Evolutionary conservation across 2,888 invertebrate species (phyloP).

Genomic region (Serrognathus titanus): DNA sequence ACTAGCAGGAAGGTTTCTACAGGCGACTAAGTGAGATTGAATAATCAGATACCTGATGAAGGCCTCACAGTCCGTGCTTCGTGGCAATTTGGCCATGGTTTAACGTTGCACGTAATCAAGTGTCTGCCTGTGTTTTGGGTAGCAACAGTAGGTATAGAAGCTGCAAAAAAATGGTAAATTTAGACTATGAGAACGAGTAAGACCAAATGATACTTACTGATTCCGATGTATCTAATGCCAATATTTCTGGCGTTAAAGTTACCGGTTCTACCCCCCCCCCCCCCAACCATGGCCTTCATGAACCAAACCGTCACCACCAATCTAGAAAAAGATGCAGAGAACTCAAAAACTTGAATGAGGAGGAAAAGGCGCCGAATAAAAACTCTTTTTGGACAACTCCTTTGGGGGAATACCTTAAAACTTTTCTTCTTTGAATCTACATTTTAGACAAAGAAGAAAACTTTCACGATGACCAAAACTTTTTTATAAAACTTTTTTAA

Average conservation of each 20-base stretch:
- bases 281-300: constrained; percentile 64
- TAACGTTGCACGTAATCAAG: constrained; percentile 48
- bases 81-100: constrained; percentile 42
- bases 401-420: too few species aligned
- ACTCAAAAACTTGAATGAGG: neutral
- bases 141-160: constrained; percentile 40
- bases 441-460: too few species aligned
- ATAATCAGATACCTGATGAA: constrained; percentile 47
- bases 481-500: too few species aligned
- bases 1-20: too few species aligned
- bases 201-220: constrained; percentile 1
- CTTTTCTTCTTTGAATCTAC: neutral
- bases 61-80: constrained; percentile 47
- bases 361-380: neutral
- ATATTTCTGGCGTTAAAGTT: constrained; percentile 58
- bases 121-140: constrained; percentile 45
- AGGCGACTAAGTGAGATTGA: constrained; percentile 46
- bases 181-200: neutral
- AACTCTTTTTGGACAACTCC: neutral
- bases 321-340: constrained; percentile 31
- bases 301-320: constrained; percentile 59
- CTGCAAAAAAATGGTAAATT: constrained; percentile 29
- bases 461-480: too few species aligned
- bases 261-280: constrained; percentile 51
- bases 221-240: constrained; percentile 52